phyloP scores from a whole-genome alignment of 2,888 invertebrate species.

The Amphimallon solstitiale region DNA sequence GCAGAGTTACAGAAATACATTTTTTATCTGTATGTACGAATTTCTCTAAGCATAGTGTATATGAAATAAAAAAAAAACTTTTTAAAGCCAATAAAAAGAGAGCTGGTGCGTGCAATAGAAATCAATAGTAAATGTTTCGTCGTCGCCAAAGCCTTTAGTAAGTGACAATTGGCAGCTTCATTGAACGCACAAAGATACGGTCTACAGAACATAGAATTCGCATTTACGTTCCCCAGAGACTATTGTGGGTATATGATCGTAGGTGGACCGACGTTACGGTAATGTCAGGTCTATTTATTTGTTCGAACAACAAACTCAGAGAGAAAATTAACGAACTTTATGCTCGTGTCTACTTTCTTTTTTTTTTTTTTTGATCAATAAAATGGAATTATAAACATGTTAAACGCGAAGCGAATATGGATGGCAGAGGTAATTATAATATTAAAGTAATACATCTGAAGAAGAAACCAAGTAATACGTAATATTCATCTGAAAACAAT shows the following conservation, averaged over 20 bases:
- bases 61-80: too few species aligned
- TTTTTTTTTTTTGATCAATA: neutral
- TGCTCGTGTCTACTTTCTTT: neutral
- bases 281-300: neutral
- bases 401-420: neutral
- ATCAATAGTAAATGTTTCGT: too few species aligned
- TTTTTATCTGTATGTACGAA: too few species aligned
- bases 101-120: too few species aligned
- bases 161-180: neutral
- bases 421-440: too few species aligned
- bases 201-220: conserved; percentile 5
- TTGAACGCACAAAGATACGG: neutral
- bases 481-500: too few species aligned
- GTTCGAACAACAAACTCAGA: neutral
- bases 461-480: too few species aligned
- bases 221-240: conserved; percentile 3
- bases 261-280: neutral
- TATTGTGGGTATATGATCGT: neutral
- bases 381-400: neutral
- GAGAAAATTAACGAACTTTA: neutral
- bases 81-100: too few species aligned
- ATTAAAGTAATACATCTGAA: neutral
- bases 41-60: too few species aligned
- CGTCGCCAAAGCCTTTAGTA: neutral
- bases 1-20: too few species aligned